phyloP scores from a whole-genome alignment of 1,140 invertebrate species.

The Drosophila fuyamai region DNA sequence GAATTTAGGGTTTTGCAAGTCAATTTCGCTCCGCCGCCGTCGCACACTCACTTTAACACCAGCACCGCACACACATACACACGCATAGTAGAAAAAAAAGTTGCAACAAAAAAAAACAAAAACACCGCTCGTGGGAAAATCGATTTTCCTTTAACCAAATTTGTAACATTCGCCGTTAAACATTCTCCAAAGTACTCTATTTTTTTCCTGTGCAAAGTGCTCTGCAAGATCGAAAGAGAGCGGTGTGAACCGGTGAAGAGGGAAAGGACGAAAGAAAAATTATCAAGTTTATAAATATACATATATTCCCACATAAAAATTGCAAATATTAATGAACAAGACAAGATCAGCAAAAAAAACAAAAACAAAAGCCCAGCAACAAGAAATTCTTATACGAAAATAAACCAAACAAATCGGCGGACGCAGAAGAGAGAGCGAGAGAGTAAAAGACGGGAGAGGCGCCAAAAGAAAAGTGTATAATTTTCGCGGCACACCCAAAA shows the following conservation, averaged over 20 bases:
- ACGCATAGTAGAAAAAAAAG: constrained; percentile 17
- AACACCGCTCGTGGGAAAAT: constrained; percentile 33
- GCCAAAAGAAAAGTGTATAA: constrained; percentile 30
- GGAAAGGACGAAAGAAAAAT: constrained; percentile 18
- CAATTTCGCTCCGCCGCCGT: constrained; percentile 11
- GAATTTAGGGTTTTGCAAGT: constrained; percentile 19
- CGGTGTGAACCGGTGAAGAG: constrained; percentile 24
- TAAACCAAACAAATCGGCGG: constrained; percentile 75
- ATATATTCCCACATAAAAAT: constrained; percentile 59
- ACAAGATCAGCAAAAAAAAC: constrained; percentile 3
- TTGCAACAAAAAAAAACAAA: constrained; percentile 18
- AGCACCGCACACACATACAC: constrained; percentile 13
- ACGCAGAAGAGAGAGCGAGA: constrained; percentile 39
- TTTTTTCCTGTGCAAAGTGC: constrained; percentile 40
- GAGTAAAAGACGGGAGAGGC: constrained; percentile 16
- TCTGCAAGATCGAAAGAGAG: constrained; percentile 14
- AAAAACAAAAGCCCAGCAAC: constrained; percentile 36
- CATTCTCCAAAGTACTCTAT: constrained; percentile 7
- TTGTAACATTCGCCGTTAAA: constrained; percentile 8
- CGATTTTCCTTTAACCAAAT: constrained; percentile 31
- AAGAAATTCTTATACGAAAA: constrained; percentile 56
- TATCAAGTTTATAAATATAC: constrained; percentile 39
- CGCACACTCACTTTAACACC: constrained; percentile 5
- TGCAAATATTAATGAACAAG: constrained; percentile 64
- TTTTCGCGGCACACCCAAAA: constrained; percentile 40